A percentile compares a stretch with the other conserved stretches of the same genome.
Conservation (phyloP, 2,888 invertebrate genomes). For the Callyntrura guangdongensis region DNA sequence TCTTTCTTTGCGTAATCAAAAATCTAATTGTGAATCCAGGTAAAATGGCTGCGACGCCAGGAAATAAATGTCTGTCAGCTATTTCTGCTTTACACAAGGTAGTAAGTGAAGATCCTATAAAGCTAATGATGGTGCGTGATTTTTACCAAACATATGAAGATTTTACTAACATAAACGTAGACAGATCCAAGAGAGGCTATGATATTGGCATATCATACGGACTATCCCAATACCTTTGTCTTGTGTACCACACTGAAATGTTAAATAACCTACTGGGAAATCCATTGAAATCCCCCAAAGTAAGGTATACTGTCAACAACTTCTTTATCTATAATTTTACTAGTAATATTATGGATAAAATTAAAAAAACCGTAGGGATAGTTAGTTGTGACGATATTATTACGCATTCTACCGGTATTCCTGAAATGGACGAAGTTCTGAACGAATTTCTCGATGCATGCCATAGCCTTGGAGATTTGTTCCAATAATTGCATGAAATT, state of each 20-base stretch:
- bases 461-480: not conserved
- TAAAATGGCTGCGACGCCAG: not conserved
- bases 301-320: slow-evolving; percentile 70
- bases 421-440: not conserved
- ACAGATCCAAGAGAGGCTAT: slow-evolving; percentile 74
- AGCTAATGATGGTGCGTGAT: slow-evolving; percentile 18
- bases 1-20: slow-evolving; percentile 70
- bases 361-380: not conserved
- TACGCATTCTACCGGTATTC: not conserved
- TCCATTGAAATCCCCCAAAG: slow-evolving; percentile 78
- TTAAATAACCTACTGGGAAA: slow-evolving; percentile 80
- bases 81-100: not conserved
- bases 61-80: not conserved
- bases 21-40: slow-evolving; percentile 67
- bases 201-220: slow-evolving; percentile 72
- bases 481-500: not conserved
- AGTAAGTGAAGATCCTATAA: not conserved
- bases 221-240: slow-evolving; percentile 77
- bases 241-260: slow-evolving; percentile 77
- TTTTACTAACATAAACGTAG: slow-evolving; percentile 33
- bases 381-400: not conserved
- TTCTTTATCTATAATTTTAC: slow-evolving; percentile 71
- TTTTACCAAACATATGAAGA: slow-evolving; percentile 73
- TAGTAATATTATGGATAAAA: not conserved
- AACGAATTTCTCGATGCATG: not conserved